These are phyloP conservation scores for Craseonycteris thonglongyai DNA, from an alignment of 2,113 vertebrate genomes.

Conservation along the genomic window DNA sequence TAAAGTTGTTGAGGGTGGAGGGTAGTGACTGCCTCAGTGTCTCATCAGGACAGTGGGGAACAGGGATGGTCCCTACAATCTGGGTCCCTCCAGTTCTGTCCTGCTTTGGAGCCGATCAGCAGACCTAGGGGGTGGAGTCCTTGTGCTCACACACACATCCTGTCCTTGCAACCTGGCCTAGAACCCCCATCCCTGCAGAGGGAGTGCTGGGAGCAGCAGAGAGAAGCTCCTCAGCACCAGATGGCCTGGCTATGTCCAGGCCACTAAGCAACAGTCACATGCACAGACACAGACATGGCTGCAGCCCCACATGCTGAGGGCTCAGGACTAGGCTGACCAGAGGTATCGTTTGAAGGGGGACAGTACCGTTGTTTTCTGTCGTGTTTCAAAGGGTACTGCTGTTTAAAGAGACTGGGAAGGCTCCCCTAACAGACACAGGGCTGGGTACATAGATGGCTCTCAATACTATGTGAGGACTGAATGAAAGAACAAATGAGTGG, in stretches of 20 bases:
- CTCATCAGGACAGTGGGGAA: background rate
- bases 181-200: background rate
- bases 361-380: too few species aligned
- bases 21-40: background rate
- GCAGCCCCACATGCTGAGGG: background rate
- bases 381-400: too few species aligned
- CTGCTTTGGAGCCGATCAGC: background rate
- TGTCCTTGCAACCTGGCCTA: background rate
- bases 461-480: background rate
- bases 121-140: background rate
- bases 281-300: background rate
- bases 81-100: background rate
- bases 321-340: too few species aligned
- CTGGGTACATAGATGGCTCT: background rate
- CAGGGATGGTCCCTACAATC: background rate
- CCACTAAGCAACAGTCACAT: background rate
- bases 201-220: background rate
- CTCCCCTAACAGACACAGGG: background rate
- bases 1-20: background rate
- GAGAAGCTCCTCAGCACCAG: background rate
- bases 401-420: background rate
- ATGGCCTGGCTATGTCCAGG: background rate
- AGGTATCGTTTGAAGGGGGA: too few species aligned
- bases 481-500: background rate
- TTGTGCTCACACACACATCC: background rate